Base-by-base conservation (phyloP, 2,113 vertebrate species). In the Onychostruthus taczanowskii region DNA sequence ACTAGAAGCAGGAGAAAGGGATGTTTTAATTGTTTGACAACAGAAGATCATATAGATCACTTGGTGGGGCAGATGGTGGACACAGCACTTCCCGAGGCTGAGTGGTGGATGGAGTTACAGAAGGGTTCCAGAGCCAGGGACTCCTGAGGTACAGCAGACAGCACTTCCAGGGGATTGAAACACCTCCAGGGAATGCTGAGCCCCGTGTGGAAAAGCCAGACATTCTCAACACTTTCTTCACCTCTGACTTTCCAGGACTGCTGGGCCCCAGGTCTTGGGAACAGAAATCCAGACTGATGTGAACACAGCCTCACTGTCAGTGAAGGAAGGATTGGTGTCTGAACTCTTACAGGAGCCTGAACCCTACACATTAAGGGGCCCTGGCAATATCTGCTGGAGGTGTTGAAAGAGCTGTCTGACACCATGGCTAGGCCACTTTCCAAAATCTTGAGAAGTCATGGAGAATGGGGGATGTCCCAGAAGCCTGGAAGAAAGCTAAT, bases 81-180 rank as follows among this genome's bases (percentile, higher is more conserved):
- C 6, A 2, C 0, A 1, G 18, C 12, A 2, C 6, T 11, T 46
- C 30, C 49, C 26, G 8, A 20, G 63, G 22, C 44, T 47, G n/a
- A 23, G 37, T 13, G 13, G 7, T 24, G 26, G 18, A 33, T 35
- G 17, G 33, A 69, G 39, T 10, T 16, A 22, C 12, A 9, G n/a
- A 21, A 30, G 7, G 4, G 23, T 43, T 64, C 46, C 18, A 39
- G 44, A 35, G 37, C 18, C 43, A 56, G 33, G 21, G 43, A 33
- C n/a, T 13, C 21, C 35, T 24, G 21, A 44, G 13, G 8, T 7
- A 23, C 33, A 50, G 27, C 41, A n/a, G 14, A 18, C 13, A 56
- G 23, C 15, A 7, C 10, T 33, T 11, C 61, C 61, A 62, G 28
- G 28, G 27, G 5, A 7, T 1, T 35, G 18, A 7, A 50, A 33